Evolutionary conservation across 2,797 vertebrate genomes (phyloP).

Genomic region (Oreochromis mossambicus): DNA sequence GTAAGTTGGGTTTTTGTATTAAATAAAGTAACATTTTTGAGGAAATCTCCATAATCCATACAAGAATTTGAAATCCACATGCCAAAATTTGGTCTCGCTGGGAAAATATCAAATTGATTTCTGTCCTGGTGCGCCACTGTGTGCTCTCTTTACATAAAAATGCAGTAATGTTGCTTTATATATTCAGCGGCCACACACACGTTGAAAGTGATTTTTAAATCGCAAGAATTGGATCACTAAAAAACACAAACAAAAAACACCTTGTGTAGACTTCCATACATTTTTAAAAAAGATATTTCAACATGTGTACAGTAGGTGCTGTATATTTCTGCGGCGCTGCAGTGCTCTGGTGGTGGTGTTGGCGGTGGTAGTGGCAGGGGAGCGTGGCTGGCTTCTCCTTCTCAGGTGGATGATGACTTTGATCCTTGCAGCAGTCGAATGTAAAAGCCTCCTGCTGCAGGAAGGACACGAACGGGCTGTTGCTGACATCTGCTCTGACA

Average conservation of each 20-base stretch:
- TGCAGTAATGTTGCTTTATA: conserved; percentile 20
- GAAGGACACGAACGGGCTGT: conserved; percentile 25
- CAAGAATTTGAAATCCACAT: not conserved
- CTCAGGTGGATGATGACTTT: conserved; percentile 60
- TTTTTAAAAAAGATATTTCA: not conserved
- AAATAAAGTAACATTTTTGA: not conserved
- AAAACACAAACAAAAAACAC: not conserved
- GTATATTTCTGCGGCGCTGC: conserved; percentile 23
- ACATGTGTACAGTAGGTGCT: not conserved
- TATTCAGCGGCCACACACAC: conserved; percentile 7
- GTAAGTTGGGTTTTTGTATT: not conserved
- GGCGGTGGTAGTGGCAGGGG: not conserved
- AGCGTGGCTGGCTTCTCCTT: conserved; percentile 12
- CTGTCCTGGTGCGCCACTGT: not conserved
- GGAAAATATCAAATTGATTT: not conserved
- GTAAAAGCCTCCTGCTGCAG: conserved; percentile 33
- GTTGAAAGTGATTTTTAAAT: not conserved
- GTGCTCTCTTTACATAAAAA: conserved; percentile 11
- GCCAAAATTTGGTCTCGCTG: not conserved
- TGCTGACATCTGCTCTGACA: conserved; percentile 52
- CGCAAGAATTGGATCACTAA: not conserved
- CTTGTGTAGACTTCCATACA: not conserved
- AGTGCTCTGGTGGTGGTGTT: conserved; percentile 9
- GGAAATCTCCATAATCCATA: not conserved
- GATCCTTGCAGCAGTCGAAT: conserved; percentile 49